Conservation (phyloP, 2,797 vertebrate genomes). For the Mus spretus region DNA sequence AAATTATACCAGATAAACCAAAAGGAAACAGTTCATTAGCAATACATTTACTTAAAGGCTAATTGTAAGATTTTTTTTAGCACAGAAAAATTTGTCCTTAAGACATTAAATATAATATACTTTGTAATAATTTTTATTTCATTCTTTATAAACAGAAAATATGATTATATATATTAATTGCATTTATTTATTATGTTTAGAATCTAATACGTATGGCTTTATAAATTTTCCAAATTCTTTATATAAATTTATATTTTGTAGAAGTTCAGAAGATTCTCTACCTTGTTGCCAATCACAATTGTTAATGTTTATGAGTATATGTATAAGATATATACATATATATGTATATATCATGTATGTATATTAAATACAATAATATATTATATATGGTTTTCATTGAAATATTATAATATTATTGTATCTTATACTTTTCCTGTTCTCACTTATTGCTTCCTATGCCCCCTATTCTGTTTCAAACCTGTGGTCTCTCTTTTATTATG, state of each 20-base stretch:
- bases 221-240: not conserved
- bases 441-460: not conserved
- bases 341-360: not conserved
- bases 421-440: not conserved
- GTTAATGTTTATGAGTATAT: not conserved
- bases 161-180: not conserved
- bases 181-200: not conserved
- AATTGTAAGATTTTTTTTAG: not conserved
- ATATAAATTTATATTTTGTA: not conserved
- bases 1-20: conserved; percentile 9
- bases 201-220: not conserved
- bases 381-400: not conserved
- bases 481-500: not conserved
- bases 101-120: not conserved
- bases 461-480: not conserved
- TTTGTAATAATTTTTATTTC: not conserved
- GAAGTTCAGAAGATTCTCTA: not conserved
- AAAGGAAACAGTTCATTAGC: not conserved
- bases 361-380: not conserved
- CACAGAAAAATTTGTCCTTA: not conserved
- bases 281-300: not conserved
- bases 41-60: not conserved
- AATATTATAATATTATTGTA: not conserved
- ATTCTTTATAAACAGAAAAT: not conserved
- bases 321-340: not conserved